phyloP scores from a whole-genome alignment of 2,888 invertebrate genomes.

The Syrista parreyssii region DNA sequence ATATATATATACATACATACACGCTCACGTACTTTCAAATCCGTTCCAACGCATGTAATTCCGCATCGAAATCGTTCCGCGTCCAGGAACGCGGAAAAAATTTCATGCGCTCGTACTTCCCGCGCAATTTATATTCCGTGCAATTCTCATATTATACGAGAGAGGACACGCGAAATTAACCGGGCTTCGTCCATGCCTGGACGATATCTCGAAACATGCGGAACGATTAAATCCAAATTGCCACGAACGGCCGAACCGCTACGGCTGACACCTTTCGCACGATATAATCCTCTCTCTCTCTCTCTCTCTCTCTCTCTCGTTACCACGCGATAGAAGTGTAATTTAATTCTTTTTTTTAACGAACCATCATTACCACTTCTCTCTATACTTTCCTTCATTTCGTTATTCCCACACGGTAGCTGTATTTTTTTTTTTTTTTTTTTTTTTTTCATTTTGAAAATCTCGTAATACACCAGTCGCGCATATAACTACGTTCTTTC shows the following conservation, averaged over 20 bases:
- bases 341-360: neutral
- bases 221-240: neutral
- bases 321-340: slow-evolving; percentile 8
- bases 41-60: neutral
- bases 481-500: neutral
- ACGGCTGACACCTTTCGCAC: slow-evolving; percentile 10
- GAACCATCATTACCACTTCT: neutral
- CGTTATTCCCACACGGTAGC: neutral
- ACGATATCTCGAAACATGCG: neutral
- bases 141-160: neutral
- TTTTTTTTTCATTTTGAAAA: neutral
- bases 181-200: neutral
- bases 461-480: neutral
- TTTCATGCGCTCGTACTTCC: neutral
- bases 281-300: slow-evolving; percentile 18
- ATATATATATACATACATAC: neutral
- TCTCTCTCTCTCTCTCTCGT: slow-evolving; percentile 18
- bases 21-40: neutral
- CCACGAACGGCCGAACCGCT: neutral
- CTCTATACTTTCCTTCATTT: neutral
- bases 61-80: neutral
- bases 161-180: neutral
- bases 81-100: neutral
- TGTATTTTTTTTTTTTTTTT: neutral
- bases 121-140: neutral